Base-by-base conservation (phyloP, 2,113 vertebrate genomes). In the Sphaerodactylus townsendi region DNA sequence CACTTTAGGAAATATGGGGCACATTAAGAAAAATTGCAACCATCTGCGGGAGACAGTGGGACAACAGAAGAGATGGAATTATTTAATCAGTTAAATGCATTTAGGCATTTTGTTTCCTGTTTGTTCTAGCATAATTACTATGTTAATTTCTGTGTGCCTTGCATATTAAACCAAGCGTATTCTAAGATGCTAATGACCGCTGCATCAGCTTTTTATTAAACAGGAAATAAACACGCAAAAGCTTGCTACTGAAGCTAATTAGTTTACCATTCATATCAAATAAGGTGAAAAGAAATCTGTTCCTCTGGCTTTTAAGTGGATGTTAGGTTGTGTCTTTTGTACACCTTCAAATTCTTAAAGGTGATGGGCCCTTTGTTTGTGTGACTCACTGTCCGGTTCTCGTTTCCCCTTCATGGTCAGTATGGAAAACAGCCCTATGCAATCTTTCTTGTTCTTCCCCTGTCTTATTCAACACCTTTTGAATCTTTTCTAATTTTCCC, bases 201-300 rank as follows among this genome's bases (percentile, higher is more conserved):
- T 48, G 53, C 95, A 91, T 95, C 93, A 95, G 89, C 87, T 94
- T 94, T 95, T 95, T 94, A 96, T 96, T 96, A 94, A 94, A 94
- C 86, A 92, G 89, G 91, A 96, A 96, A 95, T 95, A 96, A 96
- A 93, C 87, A 93, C 0, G n/a, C 84, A 93, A 87, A 95, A 90
- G 90, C 86, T 85, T 94, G 0, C 87, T 89, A 89, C 84, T 65
- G 25, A 89, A 92, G 81, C 88, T 94, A 95, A 96, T 96, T 94
- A 93, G 85, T 94, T 94, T 94, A 92, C 85, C 87, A 85, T 94
- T 95, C 89, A 85, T 93, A 90, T 91, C 89, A 95, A 90, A 86
- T 86, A 91, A 84, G 76, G 77, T 78, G 78, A 84, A 76, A 88
- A 19, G 21, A 75, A 75, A 76, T 68, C 59, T 87, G 48, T 90